Percentiles rank a stretch among this genome's conserved stretches.
Conservation (phyloP, 2,113 vertebrate genomes). For the Oenanthe oenanthe region DNA sequence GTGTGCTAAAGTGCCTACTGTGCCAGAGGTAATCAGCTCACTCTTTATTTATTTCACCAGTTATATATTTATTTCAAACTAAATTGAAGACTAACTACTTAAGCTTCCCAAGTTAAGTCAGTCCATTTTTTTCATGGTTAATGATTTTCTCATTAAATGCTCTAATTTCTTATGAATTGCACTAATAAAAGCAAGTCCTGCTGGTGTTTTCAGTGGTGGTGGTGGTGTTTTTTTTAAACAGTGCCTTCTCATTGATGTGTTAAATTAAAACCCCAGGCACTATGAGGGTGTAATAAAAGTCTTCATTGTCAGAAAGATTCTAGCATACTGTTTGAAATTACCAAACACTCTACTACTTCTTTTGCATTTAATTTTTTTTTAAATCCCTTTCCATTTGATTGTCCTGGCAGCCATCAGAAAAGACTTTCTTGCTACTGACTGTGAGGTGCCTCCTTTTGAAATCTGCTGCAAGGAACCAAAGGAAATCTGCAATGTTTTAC, state of each 20-base stretch:
- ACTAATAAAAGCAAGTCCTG: constrained; percentile 78
- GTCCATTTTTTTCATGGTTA: constrained; percentile 73
- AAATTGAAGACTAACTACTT: constrained; percentile 68
- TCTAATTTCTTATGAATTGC: constrained; percentile 78
- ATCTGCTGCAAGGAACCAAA: neutral
- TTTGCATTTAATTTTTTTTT: constrained; percentile 29
- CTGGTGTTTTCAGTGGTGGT: constrained; percentile 49
- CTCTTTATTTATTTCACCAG: constrained; percentile 48
- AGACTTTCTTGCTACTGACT: neutral
- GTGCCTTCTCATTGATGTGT: constrained; percentile 79
- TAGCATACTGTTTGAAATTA: constrained; percentile 25
- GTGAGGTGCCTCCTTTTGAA: neutral
- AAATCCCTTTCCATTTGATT: constrained; percentile 1
- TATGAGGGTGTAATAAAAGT: constrained; percentile 56
- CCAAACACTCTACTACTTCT: constrained; percentile 15
- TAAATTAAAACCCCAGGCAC: constrained; percentile 84
- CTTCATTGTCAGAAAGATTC: constrained; percentile 64
- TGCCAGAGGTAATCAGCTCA: neutral
- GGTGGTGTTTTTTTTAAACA: constrained; percentile 22
- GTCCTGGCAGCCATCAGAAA: constrained; percentile 5
- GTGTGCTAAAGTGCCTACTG: neutral
- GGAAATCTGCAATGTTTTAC: neutral
- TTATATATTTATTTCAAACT: constrained; percentile 3
- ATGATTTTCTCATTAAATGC: constrained; percentile 79
- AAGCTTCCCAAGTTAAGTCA: constrained; percentile 67